Conservation (phyloP, 2,797 vertebrate species). For the Distichodus sexfasciatus region DNA sequence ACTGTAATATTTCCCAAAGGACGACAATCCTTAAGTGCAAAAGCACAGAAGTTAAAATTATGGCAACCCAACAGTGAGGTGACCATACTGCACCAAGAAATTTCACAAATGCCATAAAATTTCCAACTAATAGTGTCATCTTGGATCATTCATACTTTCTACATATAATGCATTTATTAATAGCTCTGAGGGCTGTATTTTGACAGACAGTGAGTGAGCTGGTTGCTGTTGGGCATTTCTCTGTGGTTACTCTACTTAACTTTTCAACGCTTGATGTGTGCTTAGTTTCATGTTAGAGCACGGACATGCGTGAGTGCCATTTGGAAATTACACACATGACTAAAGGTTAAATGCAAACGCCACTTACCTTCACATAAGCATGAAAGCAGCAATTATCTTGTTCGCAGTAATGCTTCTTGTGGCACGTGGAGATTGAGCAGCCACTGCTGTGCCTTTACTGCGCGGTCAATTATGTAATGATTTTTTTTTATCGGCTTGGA, state of each 20-base stretch:
- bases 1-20: too few relatives aligned
- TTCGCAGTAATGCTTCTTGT: not conserved
- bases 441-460: not conserved
- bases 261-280: not conserved
- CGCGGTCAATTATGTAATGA: slow-evolving; percentile 14
- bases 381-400: slow-evolving; percentile 36
- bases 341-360: slow-evolving; percentile 39
- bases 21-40: too few relatives aligned
- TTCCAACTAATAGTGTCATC: not conserved
- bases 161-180: not conserved
- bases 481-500: not conserved
- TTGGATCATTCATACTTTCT: not conserved
- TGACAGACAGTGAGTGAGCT: not conserved
- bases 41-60: too few relatives aligned
- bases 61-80: too few relatives aligned
- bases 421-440: not conserved
- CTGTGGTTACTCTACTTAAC: not conserved
- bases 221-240: not conserved
- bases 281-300: not conserved
- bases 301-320: not conserved
- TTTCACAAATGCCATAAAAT: not conserved
- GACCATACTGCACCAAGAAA: too few relatives aligned
- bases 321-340: slow-evolving; percentile 40
- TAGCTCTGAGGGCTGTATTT: not conserved
- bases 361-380: slow-evolving; percentile 23